Conservation (phyloP, 2,113 vertebrate species). For the Trochalopteron elliotii region DNA sequence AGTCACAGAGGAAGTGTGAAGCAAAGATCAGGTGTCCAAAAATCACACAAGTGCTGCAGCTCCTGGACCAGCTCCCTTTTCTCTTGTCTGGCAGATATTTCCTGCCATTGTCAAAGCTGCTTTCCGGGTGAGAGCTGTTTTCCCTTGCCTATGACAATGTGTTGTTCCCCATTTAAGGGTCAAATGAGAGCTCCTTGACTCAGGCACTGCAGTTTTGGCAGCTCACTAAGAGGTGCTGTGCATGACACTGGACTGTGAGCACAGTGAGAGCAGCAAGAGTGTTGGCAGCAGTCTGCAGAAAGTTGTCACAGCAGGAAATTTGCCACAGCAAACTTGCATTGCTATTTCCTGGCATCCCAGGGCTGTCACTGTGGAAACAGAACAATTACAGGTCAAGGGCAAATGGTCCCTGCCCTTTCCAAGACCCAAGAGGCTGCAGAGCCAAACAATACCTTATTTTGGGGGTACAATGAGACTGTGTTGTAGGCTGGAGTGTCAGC, state of each 20-base stretch:
- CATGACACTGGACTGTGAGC: neutral
- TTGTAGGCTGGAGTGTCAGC: neutral
- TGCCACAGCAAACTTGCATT: neutral
- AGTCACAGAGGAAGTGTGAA: neutral
- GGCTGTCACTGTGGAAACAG: neutral
- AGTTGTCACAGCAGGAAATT: neutral
- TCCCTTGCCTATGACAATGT: neutral
- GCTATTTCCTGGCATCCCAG: neutral
- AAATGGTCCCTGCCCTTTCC: neutral
- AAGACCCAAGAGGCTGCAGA: neutral
- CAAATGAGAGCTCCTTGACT: neutral
- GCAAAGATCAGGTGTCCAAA: neutral
- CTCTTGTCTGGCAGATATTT: slow-evolving; percentile 8
- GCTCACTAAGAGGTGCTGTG: neutral
- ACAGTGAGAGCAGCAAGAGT: neutral
- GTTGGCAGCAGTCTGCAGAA: neutral
- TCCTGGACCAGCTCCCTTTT: neutral
- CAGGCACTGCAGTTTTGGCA: neutral
- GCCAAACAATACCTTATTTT: neutral
- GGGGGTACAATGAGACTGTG: fast-evolving
- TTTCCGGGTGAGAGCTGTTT: neutral
- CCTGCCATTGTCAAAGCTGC: slow-evolving; percentile 11
- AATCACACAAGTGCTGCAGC: neutral
- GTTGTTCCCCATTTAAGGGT: neutral
- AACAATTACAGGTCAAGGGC: neutral